phyloP scores from a whole-genome alignment of 1,140 invertebrate species.

The Zaprionus africanus region DNA sequence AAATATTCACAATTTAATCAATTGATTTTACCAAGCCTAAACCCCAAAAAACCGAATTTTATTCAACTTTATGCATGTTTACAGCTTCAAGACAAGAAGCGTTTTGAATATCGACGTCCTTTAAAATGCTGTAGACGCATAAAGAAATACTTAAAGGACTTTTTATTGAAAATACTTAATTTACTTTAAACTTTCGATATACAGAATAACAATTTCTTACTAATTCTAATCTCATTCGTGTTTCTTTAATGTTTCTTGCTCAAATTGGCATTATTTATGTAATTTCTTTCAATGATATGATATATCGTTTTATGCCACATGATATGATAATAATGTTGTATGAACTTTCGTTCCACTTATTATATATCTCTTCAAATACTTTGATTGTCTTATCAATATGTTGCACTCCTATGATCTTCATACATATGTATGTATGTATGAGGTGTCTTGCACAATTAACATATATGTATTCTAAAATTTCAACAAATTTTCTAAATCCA shows the following conservation, averaged over 20 bases:
- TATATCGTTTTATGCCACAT: neutral
- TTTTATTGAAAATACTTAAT: neutral
- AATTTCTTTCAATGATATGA: constrained; percentile 13
- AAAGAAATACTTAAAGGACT: neutral
- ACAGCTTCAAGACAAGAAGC: neutral
- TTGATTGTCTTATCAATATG: constrained; percentile 2
- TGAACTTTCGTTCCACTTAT: neutral
- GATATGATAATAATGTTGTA: constrained; percentile 1
- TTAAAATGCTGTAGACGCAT: neutral
- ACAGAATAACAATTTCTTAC: constrained; percentile 31
- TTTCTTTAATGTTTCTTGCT: constrained; percentile 61
- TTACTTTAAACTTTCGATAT: neutral
- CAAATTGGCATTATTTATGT: constrained; percentile 49
- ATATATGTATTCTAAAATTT: constrained; percentile 1
- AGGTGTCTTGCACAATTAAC: neutral
- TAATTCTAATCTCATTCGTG: constrained; percentile 54
- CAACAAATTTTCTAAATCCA: neutral
- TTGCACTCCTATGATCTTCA: neutral
- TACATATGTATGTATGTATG: too few species aligned
- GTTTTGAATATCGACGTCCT: neutral
- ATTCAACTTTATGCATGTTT: neutral
- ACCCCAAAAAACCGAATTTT: neutral
- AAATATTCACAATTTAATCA: neutral
- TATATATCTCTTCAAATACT: neutral
- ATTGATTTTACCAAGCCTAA: neutral